Evolutionary conservation across 2,888 invertebrate species (phyloP).

Genomic region (Clistopyga incitator): DNA sequence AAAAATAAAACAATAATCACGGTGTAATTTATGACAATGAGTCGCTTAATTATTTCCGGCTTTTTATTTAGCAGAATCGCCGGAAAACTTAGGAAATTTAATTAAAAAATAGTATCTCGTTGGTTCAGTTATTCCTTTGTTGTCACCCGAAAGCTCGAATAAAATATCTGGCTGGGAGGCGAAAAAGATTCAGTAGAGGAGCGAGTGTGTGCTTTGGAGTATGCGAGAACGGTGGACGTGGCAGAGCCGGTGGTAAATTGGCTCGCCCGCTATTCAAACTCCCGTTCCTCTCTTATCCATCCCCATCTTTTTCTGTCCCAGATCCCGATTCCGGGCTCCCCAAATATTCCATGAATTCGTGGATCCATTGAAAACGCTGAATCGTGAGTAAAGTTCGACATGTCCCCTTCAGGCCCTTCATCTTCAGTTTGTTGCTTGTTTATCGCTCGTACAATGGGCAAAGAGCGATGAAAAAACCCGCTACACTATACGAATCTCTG

Average conservation of each 20-base stretch:
- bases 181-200: conserved; percentile 9
- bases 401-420: background rate
- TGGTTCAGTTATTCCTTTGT: background rate
- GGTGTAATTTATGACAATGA: no score
- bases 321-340: conserved; percentile 31
- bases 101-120: background rate
- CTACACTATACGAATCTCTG: background rate
- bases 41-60: background rate
- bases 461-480: background rate
- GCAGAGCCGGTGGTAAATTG: conserved; percentile 21
- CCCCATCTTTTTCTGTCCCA: background rate
- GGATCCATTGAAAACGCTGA: conserved; percentile 41
- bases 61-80: conserved; percentile 3
- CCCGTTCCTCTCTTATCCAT: background rate
- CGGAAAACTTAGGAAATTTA: conserved; percentile 6
- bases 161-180: conserved; percentile 9
- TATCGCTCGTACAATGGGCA: conserved; percentile 23
- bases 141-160: background rate
- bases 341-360: conserved; percentile 43
- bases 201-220: conserved; percentile 13
- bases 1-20: no score
- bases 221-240: background rate
- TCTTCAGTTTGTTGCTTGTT: conserved; percentile 19
- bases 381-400: conserved; percentile 17
- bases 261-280: conserved; percentile 29